A percentile compares a stretch with the other conserved stretches of the same genome.
Evolutionary conservation across 2,888 invertebrate genomes (phyloP).

Genomic region (Pecten maximus): DNA sequence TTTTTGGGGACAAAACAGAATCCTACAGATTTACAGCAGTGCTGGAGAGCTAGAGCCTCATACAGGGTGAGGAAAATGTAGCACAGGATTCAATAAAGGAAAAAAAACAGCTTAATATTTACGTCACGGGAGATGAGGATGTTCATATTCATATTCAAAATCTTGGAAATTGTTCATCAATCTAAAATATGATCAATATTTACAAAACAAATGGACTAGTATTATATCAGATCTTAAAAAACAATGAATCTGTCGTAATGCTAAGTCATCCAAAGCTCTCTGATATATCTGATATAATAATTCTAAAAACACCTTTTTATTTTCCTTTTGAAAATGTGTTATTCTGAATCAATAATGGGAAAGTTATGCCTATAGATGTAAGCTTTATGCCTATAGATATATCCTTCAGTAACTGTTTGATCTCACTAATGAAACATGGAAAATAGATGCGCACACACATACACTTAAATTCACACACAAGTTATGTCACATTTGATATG

Average conservation of each 20-base stretch:
- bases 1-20: neutral
- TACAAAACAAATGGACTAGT: neutral
- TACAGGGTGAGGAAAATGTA: no score
- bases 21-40: neutral
- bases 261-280: neutral
- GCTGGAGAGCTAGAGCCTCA: no score
- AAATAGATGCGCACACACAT: neutral
- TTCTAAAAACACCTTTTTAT: neutral
- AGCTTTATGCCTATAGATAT: no score
- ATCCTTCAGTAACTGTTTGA: neutral
- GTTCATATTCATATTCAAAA: no score
- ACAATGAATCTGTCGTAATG: neutral
- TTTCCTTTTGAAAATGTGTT: neutral
- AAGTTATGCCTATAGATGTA: no score
- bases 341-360: no score
- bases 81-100: no score
- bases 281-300: neutral
- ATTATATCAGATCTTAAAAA: neutral
- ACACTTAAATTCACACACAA: neutral
- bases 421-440: neutral
- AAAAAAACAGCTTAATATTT: no score
- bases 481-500: neutral
- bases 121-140: no score
- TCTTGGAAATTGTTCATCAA: no score
- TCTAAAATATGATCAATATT: no score